Evolutionary conservation across 2,888 invertebrate genomes (phyloP).

Genomic region (Limenitis camilla): DNA sequence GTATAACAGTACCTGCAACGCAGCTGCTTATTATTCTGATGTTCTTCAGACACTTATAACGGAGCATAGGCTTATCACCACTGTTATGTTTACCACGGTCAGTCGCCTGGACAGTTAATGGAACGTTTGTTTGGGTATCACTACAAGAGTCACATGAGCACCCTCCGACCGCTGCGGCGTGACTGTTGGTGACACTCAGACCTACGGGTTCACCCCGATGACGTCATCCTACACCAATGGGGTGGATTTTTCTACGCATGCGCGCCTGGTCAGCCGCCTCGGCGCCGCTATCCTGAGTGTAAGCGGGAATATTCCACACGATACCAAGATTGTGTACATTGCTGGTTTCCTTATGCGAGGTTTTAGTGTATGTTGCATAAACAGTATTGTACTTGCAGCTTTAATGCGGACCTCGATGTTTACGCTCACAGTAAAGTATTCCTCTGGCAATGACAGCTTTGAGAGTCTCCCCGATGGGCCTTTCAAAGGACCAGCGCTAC

Average conservation of each 20-base stretch:
- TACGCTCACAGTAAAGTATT: slow-evolving; percentile 50
- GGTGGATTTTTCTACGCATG: slow-evolving; percentile 60
- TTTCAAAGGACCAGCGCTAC: slow-evolving; percentile 68
- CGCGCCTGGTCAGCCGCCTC: slow-evolving; percentile 59
- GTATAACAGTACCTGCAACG: slow-evolving; percentile 17
- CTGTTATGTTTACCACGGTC: slow-evolving; percentile 26
- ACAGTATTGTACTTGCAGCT: slow-evolving; percentile 40
- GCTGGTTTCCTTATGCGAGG: slow-evolving; percentile 41
- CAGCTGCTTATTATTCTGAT: slow-evolving; percentile 1
- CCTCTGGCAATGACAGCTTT: slow-evolving; percentile 69
- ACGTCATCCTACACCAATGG: slow-evolving; percentile 72
- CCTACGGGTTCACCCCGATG: slow-evolving; percentile 69
- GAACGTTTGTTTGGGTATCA: slow-evolving; percentile 56
- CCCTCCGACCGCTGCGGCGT: slow-evolving; percentile 60
- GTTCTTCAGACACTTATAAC: slow-evolving; percentile 5
- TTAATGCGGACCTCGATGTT: slow-evolving; percentile 40
- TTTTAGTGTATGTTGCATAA: slow-evolving; percentile 27
- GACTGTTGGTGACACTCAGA: slow-evolving; percentile 69
- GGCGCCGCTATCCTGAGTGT: slow-evolving; percentile 53
- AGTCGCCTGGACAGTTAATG: slow-evolving; percentile 28
- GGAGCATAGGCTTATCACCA: slow-evolving; percentile 26
- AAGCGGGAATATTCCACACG: slow-evolving; percentile 33
- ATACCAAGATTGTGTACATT: slow-evolving; percentile 42
- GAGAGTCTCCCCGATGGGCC: slow-evolving; percentile 64
- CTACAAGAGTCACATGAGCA: slow-evolving; percentile 41